Evolutionary conservation across 1,140 invertebrate genomes (phyloP), one percentile per base, ranked within the genome.

Genomic region (Caenorhabditis latens): DNA sequence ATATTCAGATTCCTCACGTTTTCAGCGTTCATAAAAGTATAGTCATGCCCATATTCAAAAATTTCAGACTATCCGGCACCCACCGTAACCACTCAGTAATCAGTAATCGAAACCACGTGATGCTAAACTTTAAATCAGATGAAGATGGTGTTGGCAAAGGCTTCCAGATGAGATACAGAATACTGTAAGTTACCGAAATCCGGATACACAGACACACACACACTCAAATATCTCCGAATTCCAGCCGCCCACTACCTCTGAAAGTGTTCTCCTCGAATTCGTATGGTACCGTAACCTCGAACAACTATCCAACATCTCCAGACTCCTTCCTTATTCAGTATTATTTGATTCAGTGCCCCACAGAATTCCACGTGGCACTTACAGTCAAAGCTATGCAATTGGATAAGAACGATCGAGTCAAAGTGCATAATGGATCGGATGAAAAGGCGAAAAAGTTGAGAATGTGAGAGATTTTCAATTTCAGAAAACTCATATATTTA

Each of bases 71-170:
- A 3, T 61, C 84, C 7, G 84, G 84, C 4, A 21, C 43, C 11
- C 16, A 71, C 32, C 58, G 50, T 79, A 53, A 85, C n/a, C 48
- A 67, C 13, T 58, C 84, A 4, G 65, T 85, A 14, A 85, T 85
- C 16, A 71, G 63, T 14, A 65, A 67, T 50, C 24, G 53, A 57
- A 71, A 85, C n/a, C 24, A 75, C 7, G 46, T 85, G 43, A 63
- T 55, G 63, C 55, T 85, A 9, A 75, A 55, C 40, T 85, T 85
- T 61, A 71, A 75, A 48, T 71, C 84, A 43, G 84, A 85, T 57
- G 84, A 85, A 4, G 67, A 79, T 46, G 58, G 16, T n/a, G 43
- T 19, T 57, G 84, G 32, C 16, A 58, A 65, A 42, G 84, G 84
- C 7, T 85, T 85, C 32, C 11, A n/a, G 2, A 53, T 67, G 84